phyloP scores from a whole-genome alignment of 1,140 invertebrate species.

The Polypedilum pembai region DNA sequence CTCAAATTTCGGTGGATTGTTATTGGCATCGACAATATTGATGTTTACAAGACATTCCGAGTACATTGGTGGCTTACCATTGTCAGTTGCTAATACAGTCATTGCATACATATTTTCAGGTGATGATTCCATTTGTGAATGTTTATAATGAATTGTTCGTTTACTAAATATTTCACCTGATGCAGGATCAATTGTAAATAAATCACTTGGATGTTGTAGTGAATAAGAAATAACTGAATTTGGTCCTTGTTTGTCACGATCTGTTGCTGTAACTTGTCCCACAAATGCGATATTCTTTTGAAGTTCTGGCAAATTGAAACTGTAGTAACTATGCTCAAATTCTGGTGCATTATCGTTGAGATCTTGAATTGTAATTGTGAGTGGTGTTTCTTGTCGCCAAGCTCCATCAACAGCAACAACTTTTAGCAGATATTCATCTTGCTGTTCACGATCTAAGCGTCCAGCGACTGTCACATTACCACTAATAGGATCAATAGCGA shows the following conservation, averaged over 20 bases:
- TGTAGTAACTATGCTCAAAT: constrained; percentile 80
- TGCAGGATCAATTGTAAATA: constrained; percentile 83
- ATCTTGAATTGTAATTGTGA: constrained; percentile 90
- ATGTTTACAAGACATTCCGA: constrained; percentile 74
- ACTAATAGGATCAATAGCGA: constrained; percentile 75
- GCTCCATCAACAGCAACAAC: constrained; percentile 80
- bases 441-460: constrained; percentile 74
- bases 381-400: constrained; percentile 77
- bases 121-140: constrained; percentile 63
- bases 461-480: constrained; percentile 88
- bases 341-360: constrained; percentile 91
- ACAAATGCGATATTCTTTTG: constrained; percentile 71
- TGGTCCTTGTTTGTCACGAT: constrained; percentile 85
- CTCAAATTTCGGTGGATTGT: constrained; percentile 76
- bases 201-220: constrained; percentile 78
- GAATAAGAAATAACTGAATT: constrained; percentile 91
- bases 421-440: constrained; percentile 85
- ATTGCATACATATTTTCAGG: constrained; percentile 83
- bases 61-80: constrained; percentile 86
- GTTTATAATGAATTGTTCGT: constrained; percentile 70
- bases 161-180: constrained; percentile 86
- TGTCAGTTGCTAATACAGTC: constrained; percentile 80
- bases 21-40: constrained; percentile 86
- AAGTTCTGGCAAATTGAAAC: constrained; percentile 83
- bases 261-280: constrained; percentile 79